Evolutionary conservation across 2,797 vertebrate genomes (phyloP).

Genomic region (Erethizon dorsatum): DNA sequence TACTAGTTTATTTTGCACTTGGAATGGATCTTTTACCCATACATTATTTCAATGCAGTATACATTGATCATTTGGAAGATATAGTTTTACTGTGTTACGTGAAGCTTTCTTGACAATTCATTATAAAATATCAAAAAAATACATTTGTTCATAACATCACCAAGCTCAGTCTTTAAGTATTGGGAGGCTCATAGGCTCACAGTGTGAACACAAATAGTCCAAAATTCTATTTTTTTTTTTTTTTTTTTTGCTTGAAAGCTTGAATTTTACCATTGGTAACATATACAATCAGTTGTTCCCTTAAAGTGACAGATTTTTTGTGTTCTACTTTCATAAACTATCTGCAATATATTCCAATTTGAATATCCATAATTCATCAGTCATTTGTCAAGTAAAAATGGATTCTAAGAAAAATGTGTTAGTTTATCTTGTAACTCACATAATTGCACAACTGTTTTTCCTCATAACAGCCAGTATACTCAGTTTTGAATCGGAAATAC

Average conservation of each 20-base stretch:
- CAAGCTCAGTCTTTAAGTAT: neutral
- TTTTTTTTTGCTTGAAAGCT: neutral
- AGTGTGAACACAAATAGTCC: neutral
- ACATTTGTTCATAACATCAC: neutral
- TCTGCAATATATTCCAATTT: neutral
- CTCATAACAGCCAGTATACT: neutral
- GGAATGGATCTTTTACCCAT: neutral
- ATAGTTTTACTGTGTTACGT: neutral
- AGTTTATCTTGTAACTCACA: neutral
- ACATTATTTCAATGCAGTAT: neutral
- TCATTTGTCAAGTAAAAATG: slow-evolving; percentile 39
- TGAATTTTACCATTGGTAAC: neutral
- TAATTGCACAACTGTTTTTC: neutral
- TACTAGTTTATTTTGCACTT: neutral
- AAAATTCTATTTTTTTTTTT: neutral
- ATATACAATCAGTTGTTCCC: neutral
- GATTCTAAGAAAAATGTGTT: neutral
- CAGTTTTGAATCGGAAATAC: slow-evolving; percentile 10
- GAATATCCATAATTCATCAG: neutral
- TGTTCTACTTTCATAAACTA: neutral
- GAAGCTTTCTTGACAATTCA: neutral
- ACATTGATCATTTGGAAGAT: neutral
- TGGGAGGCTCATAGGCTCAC: neutral
- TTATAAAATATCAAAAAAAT: neutral
- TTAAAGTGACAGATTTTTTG: slow-evolving; percentile 19